Evolutionary conservation across 1,140 invertebrate species (phyloP).

Genomic region (Anagrus nilaparvatae): DNA sequence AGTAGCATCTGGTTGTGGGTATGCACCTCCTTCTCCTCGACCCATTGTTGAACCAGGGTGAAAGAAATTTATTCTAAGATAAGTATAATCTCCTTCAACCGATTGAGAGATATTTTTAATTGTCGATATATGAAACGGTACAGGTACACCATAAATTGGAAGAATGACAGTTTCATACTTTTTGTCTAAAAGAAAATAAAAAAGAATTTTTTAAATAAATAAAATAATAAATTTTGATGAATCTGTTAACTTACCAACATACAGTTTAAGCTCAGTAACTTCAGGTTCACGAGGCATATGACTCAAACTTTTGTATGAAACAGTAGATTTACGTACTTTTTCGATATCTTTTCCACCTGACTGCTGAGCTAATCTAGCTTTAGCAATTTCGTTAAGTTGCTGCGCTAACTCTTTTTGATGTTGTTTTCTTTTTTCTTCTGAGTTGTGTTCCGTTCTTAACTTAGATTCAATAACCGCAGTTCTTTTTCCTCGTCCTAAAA

Average conservation of each 20-base stretch:
- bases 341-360: conserved; percentile 77
- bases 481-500: conserved; percentile 71
- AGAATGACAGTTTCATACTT: conserved; percentile 97
- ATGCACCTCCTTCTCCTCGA: conserved; percentile 78
- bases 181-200: conserved; percentile 58
- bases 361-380: conserved; percentile 80
- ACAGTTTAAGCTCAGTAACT: conserved; percentile 89
- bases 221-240: conserved; percentile 1
- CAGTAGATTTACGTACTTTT: conserved; percentile 84
- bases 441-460: conserved; percentile 87
- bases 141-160: conserved; percentile 89
- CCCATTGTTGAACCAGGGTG: conserved; percentile 95
- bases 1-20: conserved; percentile 89
- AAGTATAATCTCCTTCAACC: conserved; percentile 98
- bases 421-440: conserved; percentile 93
- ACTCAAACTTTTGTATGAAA: conserved; percentile 88
- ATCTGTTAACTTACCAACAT: conserved; percentile 62
- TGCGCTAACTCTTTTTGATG: conserved; percentile 93
- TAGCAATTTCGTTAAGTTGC: conserved; percentile 84
- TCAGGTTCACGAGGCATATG: conserved; percentile 91
- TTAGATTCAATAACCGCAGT: conserved; percentile 93
- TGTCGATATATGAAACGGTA: conserved; percentile 97
- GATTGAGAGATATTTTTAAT: conserved; percentile 98
- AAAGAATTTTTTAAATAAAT: conserved; percentile 2
- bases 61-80: conserved; percentile 97